Conservation (phyloP, 2,797 vertebrate species). For the Spheniscus humboldti region DNA sequence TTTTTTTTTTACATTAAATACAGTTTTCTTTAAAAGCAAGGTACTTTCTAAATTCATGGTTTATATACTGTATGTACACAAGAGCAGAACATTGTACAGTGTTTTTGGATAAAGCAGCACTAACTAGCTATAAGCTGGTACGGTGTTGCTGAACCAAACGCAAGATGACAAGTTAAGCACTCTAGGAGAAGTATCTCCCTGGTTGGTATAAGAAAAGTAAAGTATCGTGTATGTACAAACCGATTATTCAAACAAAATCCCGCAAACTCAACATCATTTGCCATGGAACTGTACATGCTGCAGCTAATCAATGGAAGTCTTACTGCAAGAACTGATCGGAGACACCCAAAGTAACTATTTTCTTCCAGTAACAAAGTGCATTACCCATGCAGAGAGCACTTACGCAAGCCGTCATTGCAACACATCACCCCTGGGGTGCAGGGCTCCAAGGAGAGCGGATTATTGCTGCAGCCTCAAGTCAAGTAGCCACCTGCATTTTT, state of each 20-base stretch:
- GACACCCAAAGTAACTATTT: background rate
- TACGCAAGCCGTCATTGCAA: background rate
- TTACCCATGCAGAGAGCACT: slow-evolving; percentile 17
- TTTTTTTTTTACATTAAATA: slow-evolving; percentile 71
- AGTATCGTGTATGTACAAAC: slow-evolving; percentile 61
- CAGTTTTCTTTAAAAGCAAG: slow-evolving; percentile 66
- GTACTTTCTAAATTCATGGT: slow-evolving; percentile 64
- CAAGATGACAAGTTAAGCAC: slow-evolving; percentile 48
- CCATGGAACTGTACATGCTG: slow-evolving; percentile 9
- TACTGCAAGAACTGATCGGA: slow-evolving; percentile 12
- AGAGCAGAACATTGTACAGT: slow-evolving; percentile 48
- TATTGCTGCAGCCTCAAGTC: background rate
- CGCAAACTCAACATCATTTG: background rate
- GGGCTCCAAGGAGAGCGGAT: background rate
- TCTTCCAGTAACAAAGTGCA: slow-evolving; percentile 1
- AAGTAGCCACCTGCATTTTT: background rate
- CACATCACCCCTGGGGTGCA: background rate
- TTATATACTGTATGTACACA: slow-evolving; percentile 65
- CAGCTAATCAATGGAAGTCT: slow-evolving; percentile 25
- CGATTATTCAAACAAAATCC: slow-evolving; percentile 22
- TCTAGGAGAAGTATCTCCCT: slow-evolving; percentile 49
- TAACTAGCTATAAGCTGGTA: slow-evolving; percentile 50
- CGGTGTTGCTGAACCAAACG: slow-evolving; percentile 44
- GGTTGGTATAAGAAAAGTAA: slow-evolving; percentile 56
- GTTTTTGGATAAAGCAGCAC: slow-evolving; percentile 55